phyloP scores from a whole-genome alignment of 2,888 invertebrate species.

The Caenorhabditis sp. region DNA sequence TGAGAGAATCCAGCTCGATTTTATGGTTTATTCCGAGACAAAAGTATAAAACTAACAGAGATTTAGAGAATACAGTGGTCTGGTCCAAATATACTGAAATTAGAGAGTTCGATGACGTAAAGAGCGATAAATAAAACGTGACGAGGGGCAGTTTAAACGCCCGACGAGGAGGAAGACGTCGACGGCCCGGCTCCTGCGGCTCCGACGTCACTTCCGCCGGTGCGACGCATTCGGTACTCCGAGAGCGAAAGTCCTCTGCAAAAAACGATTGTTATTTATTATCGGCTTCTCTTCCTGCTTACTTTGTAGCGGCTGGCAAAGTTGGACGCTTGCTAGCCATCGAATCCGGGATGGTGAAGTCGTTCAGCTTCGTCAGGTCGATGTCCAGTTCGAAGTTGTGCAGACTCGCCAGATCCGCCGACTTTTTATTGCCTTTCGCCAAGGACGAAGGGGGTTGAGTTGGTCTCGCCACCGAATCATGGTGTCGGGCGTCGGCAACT shows the following conservation, averaged over 20 bases:
- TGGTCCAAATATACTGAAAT: too few species aligned
- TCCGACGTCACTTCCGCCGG: slow-evolving; percentile 21
- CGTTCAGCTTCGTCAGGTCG: slow-evolving; percentile 71
- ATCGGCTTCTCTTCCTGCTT: not conserved
- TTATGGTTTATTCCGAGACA: slow-evolving; percentile 21
- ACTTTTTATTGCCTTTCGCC: slow-evolving; percentile 8
- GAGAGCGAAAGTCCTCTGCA: slow-evolving; percentile 13
- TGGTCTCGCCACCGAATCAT: slow-evolving; percentile 7
- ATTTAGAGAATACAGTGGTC: too few species aligned
- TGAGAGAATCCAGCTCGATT: too few species aligned
- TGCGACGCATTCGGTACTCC: slow-evolving; percentile 32
- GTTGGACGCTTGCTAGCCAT: not conserved
- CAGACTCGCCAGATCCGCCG: slow-evolving; percentile 82
- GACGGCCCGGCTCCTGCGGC: slow-evolving; percentile 23
- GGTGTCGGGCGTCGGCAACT: too few species aligned
- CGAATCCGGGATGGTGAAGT: slow-evolving; percentile 2
- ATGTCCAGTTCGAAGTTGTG: slow-evolving; percentile 93
- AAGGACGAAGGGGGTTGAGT: slow-evolving; percentile 1
- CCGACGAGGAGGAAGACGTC: slow-evolving; percentile 12
- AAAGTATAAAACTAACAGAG: slow-evolving; percentile 26
- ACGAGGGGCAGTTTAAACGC: too few species aligned
- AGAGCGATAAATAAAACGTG: slow-evolving; percentile 37
- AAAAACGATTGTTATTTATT: not conserved
- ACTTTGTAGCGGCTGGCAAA: slow-evolving; percentile 8
- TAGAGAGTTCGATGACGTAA: too few species aligned